These are phyloP conservation scores for Marcusenius ussheri DNA, from an alignment of 2,113 vertebrate species.

Conservation along the genomic window DNA sequence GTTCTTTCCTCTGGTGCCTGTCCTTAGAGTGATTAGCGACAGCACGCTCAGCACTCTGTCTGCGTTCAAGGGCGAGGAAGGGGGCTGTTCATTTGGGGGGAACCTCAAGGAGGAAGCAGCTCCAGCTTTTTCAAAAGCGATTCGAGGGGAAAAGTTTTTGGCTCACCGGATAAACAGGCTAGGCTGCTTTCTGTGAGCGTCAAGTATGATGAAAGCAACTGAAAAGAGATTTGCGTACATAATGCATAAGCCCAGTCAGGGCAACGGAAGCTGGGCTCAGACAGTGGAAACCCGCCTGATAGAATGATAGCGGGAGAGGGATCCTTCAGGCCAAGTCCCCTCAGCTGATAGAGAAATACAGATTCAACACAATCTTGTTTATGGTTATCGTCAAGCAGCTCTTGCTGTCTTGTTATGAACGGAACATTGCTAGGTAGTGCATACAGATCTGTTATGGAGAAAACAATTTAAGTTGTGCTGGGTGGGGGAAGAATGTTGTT, in stretches of 20 bases:
- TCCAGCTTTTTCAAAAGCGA: not conserved
- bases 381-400: not conserved
- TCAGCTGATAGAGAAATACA: not conserved
- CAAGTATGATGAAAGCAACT: slow-evolving; percentile 55
- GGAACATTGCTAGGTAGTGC: not conserved
- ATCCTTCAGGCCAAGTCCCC: not conserved
- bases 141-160: slow-evolving; percentile 20
- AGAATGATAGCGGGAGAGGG: not conserved
- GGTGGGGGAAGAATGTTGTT: not conserved
- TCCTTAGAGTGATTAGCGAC: not conserved
- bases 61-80: not conserved
- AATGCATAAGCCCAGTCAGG: slow-evolving; percentile 17
- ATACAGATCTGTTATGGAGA: not conserved
- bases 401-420: not conserved
- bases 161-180: slow-evolving; percentile 46
- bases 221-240: slow-evolving; percentile 54
- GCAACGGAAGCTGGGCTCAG: not conserved
- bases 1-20: not conserved
- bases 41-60: not conserved
- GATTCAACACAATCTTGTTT: not conserved
- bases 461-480: not conserved
- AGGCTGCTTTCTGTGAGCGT: slow-evolving; percentile 32
- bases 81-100: not conserved
- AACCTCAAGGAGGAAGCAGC: not conserved
- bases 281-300: slow-evolving; percentile 14